Evolutionary conservation across 2,888 invertebrate species (phyloP), one percentile per base, ranked within the genome.

Genomic region (Urechis unicinctus): DNA sequence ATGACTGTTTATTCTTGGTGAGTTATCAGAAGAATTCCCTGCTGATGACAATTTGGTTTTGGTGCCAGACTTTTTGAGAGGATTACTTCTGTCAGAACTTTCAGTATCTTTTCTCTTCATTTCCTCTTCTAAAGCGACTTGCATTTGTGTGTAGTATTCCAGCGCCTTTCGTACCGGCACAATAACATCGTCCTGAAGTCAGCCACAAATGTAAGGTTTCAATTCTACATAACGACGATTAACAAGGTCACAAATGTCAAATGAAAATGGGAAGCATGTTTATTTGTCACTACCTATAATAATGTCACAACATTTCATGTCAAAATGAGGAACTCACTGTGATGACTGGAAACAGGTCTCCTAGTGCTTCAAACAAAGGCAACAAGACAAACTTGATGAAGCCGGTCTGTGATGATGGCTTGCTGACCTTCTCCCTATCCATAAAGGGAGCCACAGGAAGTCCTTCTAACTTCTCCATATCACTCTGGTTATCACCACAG

Each of bases 381-480:
- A 89, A 80, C 48, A 89, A 81, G 45, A 89, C 88, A 69, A 88
- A 83, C 47, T 88, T 88, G 73, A 89, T 89, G 78, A 89, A 89
- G 53, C 88, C 87, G 72, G 88, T 87, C 75, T 89, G 89, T 1
- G 89, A 88, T 22, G 88, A 87, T 2, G 88, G 87, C 74, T 88
- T 89, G 58, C 88, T 88, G 53, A 89, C 87, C 79, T 88, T 89
- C 64, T 89, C 88, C 31, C 88, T 83, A 77, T 89, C 89, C 89
- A 89, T 89, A 74, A 89, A 89, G 0, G 89, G 88, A 28, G 89
- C 88, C 29, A 89, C 88, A 3, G 89, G 89, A 61, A 89, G 80
- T 9, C 89, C 89, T 76, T 88, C 88, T 29, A 86, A 81, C 72
- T 88, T 88, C 75, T 89, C 89, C n/a, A 51, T 25, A 30, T 56